These are phyloP conservation scores for Clarias platycephalus DNA, from an alignment of 2,797 vertebrate species.

Conservation along the genomic window DNA sequence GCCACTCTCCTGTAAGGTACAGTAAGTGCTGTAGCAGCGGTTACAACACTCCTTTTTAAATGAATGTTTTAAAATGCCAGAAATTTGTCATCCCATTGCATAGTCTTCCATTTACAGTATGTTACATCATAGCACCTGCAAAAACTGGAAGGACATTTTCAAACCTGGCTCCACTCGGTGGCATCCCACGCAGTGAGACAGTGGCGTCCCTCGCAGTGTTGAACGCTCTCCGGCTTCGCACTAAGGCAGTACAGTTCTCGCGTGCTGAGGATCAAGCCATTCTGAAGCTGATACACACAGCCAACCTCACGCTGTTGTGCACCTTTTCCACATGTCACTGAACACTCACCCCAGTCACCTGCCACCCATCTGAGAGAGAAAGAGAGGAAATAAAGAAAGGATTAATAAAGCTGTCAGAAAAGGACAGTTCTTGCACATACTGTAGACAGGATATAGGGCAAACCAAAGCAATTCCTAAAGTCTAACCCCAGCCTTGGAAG, in stretches of 20 bases:
- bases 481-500: not conserved
- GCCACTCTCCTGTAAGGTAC: not conserved
- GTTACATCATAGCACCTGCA: not conserved
- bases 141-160: slow-evolving; percentile 31
- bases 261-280: slow-evolving; percentile 84
- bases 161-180: slow-evolving; percentile 92
- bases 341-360: slow-evolving; percentile 86
- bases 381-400: not conserved
- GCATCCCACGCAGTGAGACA: slow-evolving; percentile 92
- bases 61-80: not conserved
- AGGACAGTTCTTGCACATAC: not conserved
- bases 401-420: not conserved
- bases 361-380: slow-evolving; percentile 85
- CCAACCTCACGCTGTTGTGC: slow-evolving; percentile 85
- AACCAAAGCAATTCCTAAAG: not conserved
- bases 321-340: slow-evolving; percentile 87
- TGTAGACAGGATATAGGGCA: not conserved
- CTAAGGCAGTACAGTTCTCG: slow-evolving; percentile 84
- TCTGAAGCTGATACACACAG: slow-evolving; percentile 88
- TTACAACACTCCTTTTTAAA: not conserved
- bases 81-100: not conserved
- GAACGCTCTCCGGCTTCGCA: slow-evolving; percentile 77
- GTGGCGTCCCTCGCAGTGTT: slow-evolving; percentile 87
- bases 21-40: not conserved
- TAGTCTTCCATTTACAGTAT: not conserved